phyloP scores from a whole-genome alignment of 2,113 vertebrate species.

The Scomber scombrus region DNA sequence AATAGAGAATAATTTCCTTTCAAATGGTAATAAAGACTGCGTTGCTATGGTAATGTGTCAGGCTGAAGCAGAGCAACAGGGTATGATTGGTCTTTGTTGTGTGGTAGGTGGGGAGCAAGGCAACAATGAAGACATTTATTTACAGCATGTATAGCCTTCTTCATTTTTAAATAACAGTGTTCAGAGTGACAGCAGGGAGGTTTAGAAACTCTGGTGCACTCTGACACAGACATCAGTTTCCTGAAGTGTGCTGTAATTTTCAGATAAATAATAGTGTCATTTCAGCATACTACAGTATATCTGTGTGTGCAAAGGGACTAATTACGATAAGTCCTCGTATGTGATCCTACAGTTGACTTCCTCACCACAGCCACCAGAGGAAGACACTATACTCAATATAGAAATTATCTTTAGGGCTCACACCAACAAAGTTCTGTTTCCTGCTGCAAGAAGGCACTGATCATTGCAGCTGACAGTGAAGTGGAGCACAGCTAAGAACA shows the following conservation, averaged over 20 bases:
- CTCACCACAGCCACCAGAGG: no score
- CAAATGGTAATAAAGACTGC: constrained; percentile 68
- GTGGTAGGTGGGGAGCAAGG: constrained; percentile 57
- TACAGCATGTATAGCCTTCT: constrained; percentile 38
- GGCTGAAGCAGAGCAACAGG: constrained; percentile 60
- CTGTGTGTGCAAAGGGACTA: background rate
- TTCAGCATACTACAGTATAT: background rate
- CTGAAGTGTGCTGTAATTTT: constrained; percentile 11
- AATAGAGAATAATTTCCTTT: constrained; percentile 75
- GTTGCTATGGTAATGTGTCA: constrained; percentile 74
- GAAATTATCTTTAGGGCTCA: no score
- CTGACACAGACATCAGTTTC: background rate
- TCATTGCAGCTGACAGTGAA: no score
- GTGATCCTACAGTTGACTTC: background rate
- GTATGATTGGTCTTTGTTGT: constrained; percentile 34
- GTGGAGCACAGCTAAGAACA: no score
- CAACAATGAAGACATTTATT: constrained; percentile 68
- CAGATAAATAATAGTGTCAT: background rate
- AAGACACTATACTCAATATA: no score
- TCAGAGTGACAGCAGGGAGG: constrained; percentile 19
- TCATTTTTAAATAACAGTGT: constrained; percentile 51
- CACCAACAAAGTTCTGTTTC: no score
- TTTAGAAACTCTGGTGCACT: background rate
- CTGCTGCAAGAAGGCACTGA: no score
- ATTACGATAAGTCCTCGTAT: background rate